These are phyloP conservation scores for Drosophila insularis DNA, from an alignment of 1,140 invertebrate genomes.

Conservation along the genomic window DNA sequence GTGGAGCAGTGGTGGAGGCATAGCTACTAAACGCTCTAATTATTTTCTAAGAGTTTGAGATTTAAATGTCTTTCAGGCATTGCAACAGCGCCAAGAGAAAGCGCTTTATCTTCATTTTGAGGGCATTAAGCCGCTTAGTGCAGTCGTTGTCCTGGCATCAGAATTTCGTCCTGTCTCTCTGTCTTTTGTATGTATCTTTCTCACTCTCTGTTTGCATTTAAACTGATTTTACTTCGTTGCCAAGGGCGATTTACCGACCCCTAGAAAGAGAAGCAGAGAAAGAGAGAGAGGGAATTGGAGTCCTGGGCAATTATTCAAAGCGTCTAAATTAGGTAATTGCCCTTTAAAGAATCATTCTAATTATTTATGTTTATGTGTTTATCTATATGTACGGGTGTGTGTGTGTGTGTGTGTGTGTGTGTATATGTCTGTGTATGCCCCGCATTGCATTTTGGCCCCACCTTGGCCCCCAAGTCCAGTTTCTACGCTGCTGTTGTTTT, in stretches of 20 bases:
- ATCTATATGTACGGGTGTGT: conserved; percentile 20
- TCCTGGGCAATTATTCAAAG: conserved; percentile 73
- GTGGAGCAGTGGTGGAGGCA: not conserved
- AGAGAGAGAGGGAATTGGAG: conserved; percentile 12
- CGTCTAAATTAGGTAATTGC: conserved; percentile 79
- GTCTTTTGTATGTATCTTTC: conserved; percentile 3
- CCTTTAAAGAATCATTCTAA: conserved; percentile 80
- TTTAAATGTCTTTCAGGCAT: conserved; percentile 66
- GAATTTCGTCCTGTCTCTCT: not conserved
- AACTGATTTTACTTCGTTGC: conserved; percentile 51
- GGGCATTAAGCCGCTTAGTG: conserved; percentile 76
- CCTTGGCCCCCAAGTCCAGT: not conserved
- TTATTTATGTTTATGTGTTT: conserved; percentile 74
- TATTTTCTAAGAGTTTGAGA: conserved; percentile 75
- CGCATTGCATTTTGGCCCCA: conserved; percentile 50
- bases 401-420: conserved; percentile 26
- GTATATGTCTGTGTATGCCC: conserved; percentile 25
- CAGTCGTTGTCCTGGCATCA: conserved; percentile 40
- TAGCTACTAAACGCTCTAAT: conserved; percentile 74
- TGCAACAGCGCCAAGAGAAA: conserved; percentile 48
- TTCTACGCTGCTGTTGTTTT: conserved; percentile 8
- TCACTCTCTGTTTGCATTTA: conserved; percentile 39
- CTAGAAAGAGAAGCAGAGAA: not conserved
- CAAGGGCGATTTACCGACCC: conserved; percentile 7
- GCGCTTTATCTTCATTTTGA: conserved; percentile 74